phyloP scores from a whole-genome alignment of 2,113 vertebrate genomes.

The Siphamia tubifer region DNA sequence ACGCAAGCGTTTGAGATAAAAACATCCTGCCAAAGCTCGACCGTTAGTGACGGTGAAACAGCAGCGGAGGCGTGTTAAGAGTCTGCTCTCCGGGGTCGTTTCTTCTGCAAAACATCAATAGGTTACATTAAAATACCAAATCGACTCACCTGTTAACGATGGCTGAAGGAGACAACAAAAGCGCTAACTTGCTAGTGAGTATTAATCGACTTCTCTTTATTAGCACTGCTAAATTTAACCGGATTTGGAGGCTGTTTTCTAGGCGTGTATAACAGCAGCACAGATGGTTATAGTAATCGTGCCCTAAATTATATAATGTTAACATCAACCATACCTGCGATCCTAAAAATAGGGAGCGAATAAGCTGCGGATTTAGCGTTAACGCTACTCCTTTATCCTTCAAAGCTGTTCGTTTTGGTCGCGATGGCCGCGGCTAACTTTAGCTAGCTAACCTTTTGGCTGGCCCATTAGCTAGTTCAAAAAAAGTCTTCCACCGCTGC shows the following conservation, averaged over 20 bases:
- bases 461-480: too few species aligned
- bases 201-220: neutral
- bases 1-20: conserved; percentile 53
- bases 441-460: too few species aligned
- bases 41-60: conserved; percentile 45
- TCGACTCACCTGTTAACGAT: conserved; percentile 30
- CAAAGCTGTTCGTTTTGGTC: too few species aligned
- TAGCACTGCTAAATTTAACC: neutral
- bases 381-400: too few species aligned
- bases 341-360: too few species aligned
- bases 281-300: too few species aligned
- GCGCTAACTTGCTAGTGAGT: conserved; percentile 77
- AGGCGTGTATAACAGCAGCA: neutral
- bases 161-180: conserved; percentile 82
- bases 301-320: too few species aligned
- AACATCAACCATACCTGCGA: too few species aligned
- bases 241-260: neutral
- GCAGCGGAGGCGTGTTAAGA: neutral
- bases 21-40: conserved; percentile 23
- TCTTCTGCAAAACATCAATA: neutral
- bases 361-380: too few species aligned
- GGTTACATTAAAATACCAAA: neutral
- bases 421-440: too few species aligned
- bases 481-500: too few species aligned
- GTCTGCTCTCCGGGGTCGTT: neutral